Evolutionary conservation across 2,113 vertebrate genomes (phyloP).

Genomic region (Centrocercus urophasianus): DNA sequence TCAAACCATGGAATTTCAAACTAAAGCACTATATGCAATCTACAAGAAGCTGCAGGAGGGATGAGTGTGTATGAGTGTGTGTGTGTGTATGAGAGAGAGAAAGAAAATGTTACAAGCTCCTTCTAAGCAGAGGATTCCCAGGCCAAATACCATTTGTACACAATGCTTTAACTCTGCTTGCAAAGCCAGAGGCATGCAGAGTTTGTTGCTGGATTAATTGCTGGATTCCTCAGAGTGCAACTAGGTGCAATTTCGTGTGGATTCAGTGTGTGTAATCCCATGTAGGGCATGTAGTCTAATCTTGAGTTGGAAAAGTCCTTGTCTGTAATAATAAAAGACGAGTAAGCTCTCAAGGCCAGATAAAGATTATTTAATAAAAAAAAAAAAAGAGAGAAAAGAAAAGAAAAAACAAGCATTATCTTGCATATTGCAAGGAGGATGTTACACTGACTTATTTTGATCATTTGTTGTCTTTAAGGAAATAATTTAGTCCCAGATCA

Average conservation of each 20-base stretch:
- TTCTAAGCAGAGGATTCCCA: neutral
- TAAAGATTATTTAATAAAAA: neutral
- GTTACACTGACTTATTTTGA: neutral
- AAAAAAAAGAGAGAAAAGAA: neutral
- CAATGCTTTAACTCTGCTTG: neutral
- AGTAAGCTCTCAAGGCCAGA: neutral
- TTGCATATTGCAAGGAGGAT: neutral
- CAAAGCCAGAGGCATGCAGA: neutral
- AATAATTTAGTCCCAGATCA: neutral
- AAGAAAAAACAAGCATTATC: neutral
- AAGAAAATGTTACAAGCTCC: neutral
- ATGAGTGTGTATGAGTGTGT: accelerated
- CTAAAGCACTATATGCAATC: neutral
- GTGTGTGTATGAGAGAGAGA: neutral
- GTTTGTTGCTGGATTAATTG: neutral
- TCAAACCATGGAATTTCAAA: neutral
- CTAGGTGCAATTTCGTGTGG: neutral
- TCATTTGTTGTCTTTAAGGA: neutral
- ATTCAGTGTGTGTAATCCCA: neutral
- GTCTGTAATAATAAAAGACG: neutral
- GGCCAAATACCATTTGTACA: neutral
- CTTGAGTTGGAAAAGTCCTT: neutral
- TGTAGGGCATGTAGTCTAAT: neutral
- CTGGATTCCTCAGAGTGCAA: neutral
- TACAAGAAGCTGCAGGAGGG: neutral